Conservation (phyloP, 2,113 vertebrate species). For the Propithecus coquereli region DNA sequence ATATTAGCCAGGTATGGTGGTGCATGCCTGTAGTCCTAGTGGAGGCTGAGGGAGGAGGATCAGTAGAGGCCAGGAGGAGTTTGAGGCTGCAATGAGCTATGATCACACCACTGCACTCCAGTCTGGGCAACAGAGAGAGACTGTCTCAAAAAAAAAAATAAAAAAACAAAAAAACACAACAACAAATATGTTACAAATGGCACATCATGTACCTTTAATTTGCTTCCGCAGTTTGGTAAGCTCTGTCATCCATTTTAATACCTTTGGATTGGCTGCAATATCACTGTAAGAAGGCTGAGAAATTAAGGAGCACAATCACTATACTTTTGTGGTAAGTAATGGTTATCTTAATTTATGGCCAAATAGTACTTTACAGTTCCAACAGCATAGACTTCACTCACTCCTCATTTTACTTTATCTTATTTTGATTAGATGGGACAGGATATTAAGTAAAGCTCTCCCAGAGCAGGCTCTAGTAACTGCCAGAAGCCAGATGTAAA, state of each 20-base stretch:
- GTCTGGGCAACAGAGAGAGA: too few species aligned
- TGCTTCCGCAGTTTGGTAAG: slow-evolving; percentile 96
- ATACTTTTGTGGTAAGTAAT: background rate
- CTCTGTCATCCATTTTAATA: slow-evolving; percentile 98
- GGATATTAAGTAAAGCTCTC: slow-evolving; percentile 1
- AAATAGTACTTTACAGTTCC: background rate
- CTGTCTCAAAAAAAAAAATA: too few species aligned
- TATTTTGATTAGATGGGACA: background rate
- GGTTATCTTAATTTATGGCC: background rate
- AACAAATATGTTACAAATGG: background rate
- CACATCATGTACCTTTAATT: slow-evolving; percentile 91
- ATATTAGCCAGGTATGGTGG: too few species aligned
- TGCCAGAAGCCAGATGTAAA: background rate
- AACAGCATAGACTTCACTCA: slow-evolving; percentile 14
- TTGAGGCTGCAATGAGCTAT: too few species aligned
- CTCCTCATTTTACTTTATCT: background rate
- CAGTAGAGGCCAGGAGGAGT: too few species aligned
- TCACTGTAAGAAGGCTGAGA: slow-evolving; percentile 95
- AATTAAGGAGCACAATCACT: slow-evolving; percentile 25
- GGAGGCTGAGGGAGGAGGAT: too few species aligned
- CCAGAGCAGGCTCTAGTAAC: background rate
- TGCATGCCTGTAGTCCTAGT: too few species aligned
- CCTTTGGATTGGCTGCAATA: slow-evolving; percentile 97
- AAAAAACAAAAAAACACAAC: too few species aligned
- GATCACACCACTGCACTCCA: too few species aligned